Percentiles rank a stretch among this genome's conserved stretches.
Conservation (phyloP, 2,113 vertebrate species). For the Corythornis madagascariensis region DNA sequence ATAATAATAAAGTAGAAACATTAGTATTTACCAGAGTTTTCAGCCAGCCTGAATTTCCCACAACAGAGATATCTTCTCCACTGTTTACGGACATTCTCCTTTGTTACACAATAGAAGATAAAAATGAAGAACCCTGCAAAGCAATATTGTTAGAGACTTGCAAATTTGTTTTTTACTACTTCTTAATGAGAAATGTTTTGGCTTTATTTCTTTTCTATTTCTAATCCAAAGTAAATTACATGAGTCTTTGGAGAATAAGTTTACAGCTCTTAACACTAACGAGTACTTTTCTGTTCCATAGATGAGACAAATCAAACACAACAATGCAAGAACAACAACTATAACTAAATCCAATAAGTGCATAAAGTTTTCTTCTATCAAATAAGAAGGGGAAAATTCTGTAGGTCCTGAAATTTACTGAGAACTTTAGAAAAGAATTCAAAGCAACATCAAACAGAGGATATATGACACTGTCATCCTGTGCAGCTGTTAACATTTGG, state of each 20-base stretch:
- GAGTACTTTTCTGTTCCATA: not conserved
- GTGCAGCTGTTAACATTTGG: not conserved
- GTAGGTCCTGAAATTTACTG: not conserved
- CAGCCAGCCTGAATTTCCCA: slow-evolving; percentile 86
- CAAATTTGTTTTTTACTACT: not conserved
- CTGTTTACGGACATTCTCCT: slow-evolving; percentile 91
- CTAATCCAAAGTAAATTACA: not conserved
- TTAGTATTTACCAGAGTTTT: slow-evolving; percentile 87
- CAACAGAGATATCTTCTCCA: slow-evolving; percentile 94
- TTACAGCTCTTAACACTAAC: not conserved
- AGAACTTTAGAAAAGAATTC: not conserved
- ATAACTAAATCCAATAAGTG: not conserved
- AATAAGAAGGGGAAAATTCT: not conserved
- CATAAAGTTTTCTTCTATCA: not conserved
- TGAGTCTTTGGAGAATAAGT: not conserved
- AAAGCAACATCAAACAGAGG: not conserved
- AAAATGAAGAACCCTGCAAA: slow-evolving; percentile 92
- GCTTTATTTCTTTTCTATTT: not conserved
- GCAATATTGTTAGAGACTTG: not conserved
- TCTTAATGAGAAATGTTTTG: not conserved
- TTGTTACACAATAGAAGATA: slow-evolving; percentile 92
- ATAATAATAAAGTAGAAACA: not conserved
- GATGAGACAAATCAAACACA: not conserved
- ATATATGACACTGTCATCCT: not conserved
- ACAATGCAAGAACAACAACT: not conserved